Evolutionary conservation across 2,888 invertebrate genomes (phyloP).

Genomic region (Epistrophe grossulariae): DNA sequence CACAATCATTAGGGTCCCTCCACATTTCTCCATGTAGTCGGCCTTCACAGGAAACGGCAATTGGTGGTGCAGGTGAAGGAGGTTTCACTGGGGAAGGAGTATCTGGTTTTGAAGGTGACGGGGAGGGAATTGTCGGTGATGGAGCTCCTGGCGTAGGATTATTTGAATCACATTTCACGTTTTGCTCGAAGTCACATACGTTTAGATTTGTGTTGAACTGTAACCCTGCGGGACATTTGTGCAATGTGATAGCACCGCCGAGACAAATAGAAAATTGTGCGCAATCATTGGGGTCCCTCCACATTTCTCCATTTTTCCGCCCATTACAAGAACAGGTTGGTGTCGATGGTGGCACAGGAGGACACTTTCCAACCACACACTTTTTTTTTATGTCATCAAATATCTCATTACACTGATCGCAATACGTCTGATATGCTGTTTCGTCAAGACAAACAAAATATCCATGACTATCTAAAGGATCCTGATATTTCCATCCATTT

Average conservation of each 20-base stretch:
- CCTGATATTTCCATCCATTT: conserved; percentile 59
- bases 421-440: conserved; percentile 43
- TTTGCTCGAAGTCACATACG: neutral
- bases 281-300: conserved; percentile 33
- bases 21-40: conserved; percentile 1
- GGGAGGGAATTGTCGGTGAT: neutral
- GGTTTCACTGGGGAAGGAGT: too few relatives aligned
- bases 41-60: neutral
- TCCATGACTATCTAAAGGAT: conserved; percentile 74
- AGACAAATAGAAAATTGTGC: neutral
- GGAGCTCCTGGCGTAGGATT: too few relatives aligned
- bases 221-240: neutral
- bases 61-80: too few relatives aligned
- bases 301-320: neutral
- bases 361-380: conserved; percentile 75
- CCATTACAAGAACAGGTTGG: neutral
- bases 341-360: conserved; percentile 53
- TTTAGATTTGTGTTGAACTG: neutral
- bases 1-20: conserved; percentile 31
- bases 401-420: conserved; percentile 55
- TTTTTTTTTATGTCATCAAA: conserved; percentile 41
- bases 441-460: conserved; percentile 60
- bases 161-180: neutral
- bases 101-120: too few relatives aligned
- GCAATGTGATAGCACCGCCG: too few relatives aligned